These are phyloP conservation scores for Genyomyrus donnyi DNA, from an alignment of 2,113 vertebrate genomes.

Conservation along the genomic window DNA sequence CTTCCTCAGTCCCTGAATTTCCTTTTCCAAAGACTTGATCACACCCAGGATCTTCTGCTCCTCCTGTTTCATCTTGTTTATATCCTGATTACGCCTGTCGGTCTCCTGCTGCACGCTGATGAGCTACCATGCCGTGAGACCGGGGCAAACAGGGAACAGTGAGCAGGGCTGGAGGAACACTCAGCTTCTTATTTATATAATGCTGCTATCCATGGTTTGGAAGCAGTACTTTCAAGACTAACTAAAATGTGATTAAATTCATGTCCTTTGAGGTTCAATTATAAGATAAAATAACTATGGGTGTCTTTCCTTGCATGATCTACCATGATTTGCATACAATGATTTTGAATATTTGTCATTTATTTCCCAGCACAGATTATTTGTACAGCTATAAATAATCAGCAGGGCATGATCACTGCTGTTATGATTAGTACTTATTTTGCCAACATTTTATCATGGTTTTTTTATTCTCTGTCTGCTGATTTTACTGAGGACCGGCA, in stretches of 20 bases:
- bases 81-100: constrained; percentile 59
- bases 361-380: not conserved
- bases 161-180: not conserved
- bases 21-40: constrained; percentile 74
- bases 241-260: not conserved
- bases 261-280: not conserved
- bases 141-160: not conserved
- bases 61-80: constrained; percentile 66
- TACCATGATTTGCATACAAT: not conserved
- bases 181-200: not conserved
- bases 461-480: not conserved
- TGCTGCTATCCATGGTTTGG: not conserved
- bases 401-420: not conserved
- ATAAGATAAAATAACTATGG: not conserved
- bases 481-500: not conserved
- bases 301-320: not conserved
- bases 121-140: constrained; percentile 54
- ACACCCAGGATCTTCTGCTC: constrained; percentile 67
- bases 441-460: not conserved
- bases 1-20: constrained; percentile 71
- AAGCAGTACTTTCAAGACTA: not conserved
- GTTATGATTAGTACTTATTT: not conserved
- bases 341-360: not conserved
- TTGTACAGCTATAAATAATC: not conserved
- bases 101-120: constrained; percentile 74